Evolutionary conservation across 1,140 invertebrate species (phyloP).

Genomic region (Caenorhabditis inopinata): DNA sequence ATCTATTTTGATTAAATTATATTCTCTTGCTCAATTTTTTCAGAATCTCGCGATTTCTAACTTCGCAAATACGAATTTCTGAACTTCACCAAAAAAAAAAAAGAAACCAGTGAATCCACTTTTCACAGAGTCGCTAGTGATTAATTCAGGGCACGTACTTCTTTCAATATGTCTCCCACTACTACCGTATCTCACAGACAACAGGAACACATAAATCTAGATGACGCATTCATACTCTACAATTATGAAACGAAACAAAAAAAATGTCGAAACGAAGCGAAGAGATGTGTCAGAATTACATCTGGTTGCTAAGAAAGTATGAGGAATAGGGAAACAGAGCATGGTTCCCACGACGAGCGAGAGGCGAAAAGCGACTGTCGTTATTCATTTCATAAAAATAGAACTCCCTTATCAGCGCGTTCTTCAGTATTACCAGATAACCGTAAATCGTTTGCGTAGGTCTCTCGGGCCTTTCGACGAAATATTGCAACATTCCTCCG

Average conservation of each 20-base stretch:
- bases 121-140: background rate
- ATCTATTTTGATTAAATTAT: too few species aligned
- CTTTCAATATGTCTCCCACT: background rate
- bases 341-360: too few species aligned
- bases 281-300: too few species aligned
- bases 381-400: background rate
- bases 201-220: background rate
- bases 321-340: too few species aligned
- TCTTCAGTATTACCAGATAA: background rate
- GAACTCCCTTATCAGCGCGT: background rate
- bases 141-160: too few species aligned
- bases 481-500: conserved; percentile 14
- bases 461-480: conserved; percentile 19
- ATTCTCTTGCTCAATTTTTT: too few species aligned
- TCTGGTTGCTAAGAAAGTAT: too few species aligned
- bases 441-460: background rate
- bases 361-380: too few species aligned
- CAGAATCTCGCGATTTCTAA: too few species aligned
- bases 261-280: background rate
- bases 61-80: background rate
- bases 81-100: background rate
- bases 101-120: background rate
- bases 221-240: background rate
- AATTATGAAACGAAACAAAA: background rate
- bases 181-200: background rate